phyloP scores from a whole-genome alignment of 1,140 invertebrate genomes.

The Lethocerus indicus region DNA sequence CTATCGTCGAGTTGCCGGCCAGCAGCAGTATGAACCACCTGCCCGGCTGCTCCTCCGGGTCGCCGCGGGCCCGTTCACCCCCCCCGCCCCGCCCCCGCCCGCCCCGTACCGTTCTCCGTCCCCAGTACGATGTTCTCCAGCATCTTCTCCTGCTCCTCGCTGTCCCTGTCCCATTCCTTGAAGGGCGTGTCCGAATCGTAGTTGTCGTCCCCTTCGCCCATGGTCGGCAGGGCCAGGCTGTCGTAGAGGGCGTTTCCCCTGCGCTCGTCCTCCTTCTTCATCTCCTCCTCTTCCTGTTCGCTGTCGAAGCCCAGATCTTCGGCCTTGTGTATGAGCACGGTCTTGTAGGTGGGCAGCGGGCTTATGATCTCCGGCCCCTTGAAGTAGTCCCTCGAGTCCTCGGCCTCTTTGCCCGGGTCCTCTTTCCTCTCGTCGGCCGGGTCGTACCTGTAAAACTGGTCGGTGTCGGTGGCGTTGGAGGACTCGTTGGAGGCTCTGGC shows the following conservation, averaged over 20 bases:
- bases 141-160: conserved; percentile 19
- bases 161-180: conserved; percentile 19
- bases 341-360: too few relatives aligned
- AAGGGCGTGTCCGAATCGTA: conserved; percentile 18
- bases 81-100: neutral
- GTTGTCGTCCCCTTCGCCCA: conserved; percentile 10
- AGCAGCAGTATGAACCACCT: conserved; percentile 21
- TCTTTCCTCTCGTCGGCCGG: conserved; percentile 1
- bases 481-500: conserved; percentile 2
- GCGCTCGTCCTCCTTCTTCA: conserved; percentile 2
- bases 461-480: conserved; percentile 1
- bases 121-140: conserved; percentile 18
- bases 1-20: conserved; percentile 23
- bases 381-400: too few relatives aligned
- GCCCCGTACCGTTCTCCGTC: conserved; percentile 6
- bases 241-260: neutral
- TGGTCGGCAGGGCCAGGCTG: neutral
- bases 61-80: conserved; percentile 9
- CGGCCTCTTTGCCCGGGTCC: too few relatives aligned
- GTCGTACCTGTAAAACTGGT: conserved; percentile 13
- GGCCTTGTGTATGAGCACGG: too few relatives aligned
- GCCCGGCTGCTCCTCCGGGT: conserved; percentile 4
- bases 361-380: too few relatives aligned
- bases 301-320: conserved; percentile 14
- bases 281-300: conserved; percentile 17